Evolutionary conservation across 1,140 invertebrate species (phyloP).

Genomic region (Drosophila willistoni): DNA sequence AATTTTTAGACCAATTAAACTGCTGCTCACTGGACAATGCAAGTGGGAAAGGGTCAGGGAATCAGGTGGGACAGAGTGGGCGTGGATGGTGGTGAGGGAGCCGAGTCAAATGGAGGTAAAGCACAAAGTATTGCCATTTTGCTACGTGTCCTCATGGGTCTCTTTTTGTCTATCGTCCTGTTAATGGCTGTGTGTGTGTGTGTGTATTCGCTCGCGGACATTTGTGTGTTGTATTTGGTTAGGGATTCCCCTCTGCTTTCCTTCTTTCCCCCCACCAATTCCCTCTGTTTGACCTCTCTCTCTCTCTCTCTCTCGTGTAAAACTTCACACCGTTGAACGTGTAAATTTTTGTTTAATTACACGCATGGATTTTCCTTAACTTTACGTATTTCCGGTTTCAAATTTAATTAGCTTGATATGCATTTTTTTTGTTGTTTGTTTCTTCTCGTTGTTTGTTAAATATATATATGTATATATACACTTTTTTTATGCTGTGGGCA

Average conservation of each 20-base stretch:
- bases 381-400: conserved; percentile 54
- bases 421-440: conserved; percentile 1
- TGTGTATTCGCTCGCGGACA: conserved; percentile 23
- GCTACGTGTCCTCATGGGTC: conserved; percentile 27
- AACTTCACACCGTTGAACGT: conserved; percentile 42
- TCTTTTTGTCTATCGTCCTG: conserved; percentile 9
- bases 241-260: background rate
- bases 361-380: conserved; percentile 28
- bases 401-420: conserved; percentile 73
- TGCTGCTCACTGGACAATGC: conserved; percentile 32
- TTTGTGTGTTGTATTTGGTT: conserved; percentile 16
- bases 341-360: conserved; percentile 60
- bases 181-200: conserved; percentile 18
- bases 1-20: conserved; percentile 80
- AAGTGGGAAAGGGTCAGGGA: background rate
- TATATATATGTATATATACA: background rate
- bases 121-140: conserved; percentile 13
- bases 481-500: conserved; percentile 38
- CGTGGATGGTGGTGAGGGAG: background rate
- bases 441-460: conserved; percentile 1
- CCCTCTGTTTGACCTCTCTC: too few relatives aligned
- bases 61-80: background rate
- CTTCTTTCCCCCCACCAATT: background rate
- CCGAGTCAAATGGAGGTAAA: background rate
- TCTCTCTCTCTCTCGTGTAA: conserved; percentile 1